phyloP scores from a whole-genome alignment of 2,797 vertebrate genomes.

The Cynodonichthys magdalenae region DNA sequence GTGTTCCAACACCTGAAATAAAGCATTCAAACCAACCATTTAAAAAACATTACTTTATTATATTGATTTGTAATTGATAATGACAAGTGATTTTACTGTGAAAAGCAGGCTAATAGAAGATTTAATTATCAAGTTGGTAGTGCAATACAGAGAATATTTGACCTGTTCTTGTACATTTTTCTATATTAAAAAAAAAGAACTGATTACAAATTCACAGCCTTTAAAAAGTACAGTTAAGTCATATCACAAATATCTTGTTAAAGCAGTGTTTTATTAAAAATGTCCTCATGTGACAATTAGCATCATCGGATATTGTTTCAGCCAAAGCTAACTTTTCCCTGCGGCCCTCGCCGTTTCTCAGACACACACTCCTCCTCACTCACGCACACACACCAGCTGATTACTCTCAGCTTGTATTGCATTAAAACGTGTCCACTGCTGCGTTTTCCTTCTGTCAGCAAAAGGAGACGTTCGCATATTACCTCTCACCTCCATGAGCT shows the following conservation, averaged over 20 bases:
- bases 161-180: constrained; percentile 42
- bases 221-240: constrained; percentile 71
- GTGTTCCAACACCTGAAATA: neutral
- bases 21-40: constrained; percentile 46
- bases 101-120: constrained; percentile 67
- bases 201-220: constrained; percentile 69
- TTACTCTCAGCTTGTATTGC: constrained; percentile 39
- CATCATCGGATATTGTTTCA: constrained; percentile 42
- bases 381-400: constrained; percentile 7
- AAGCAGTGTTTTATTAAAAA: constrained; percentile 67
- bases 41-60: constrained; percentile 66
- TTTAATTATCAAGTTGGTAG: constrained; percentile 49
- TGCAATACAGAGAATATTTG: constrained; percentile 43
- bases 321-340: constrained; percentile 35
- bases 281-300: constrained; percentile 70
- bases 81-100: constrained; percentile 61
- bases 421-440: constrained; percentile 41
- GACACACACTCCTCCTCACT: neutral
- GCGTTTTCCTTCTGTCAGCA: constrained; percentile 33
- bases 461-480: constrained; percentile 22
- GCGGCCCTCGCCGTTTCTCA: constrained; percentile 20
- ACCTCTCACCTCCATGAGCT: constrained; percentile 20
- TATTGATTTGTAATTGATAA: constrained; percentile 49
- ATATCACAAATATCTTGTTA: constrained; percentile 67
- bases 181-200: constrained; percentile 66